Base-by-base conservation (phyloP, 1,140 invertebrate genomes). In the Saccostrea echinata region DNA sequence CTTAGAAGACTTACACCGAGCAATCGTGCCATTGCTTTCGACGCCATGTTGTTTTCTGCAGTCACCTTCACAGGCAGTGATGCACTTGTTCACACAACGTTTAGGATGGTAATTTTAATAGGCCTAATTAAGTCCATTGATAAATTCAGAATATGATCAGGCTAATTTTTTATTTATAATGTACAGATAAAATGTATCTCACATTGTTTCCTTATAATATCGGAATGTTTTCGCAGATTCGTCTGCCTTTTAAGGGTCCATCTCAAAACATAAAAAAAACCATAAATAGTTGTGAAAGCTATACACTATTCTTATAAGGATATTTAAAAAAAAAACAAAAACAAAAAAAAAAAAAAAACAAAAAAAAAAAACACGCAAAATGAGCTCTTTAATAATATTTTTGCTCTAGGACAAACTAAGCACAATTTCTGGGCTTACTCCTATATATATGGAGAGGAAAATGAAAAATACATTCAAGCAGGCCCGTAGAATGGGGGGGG, bases 11-110 rank as follows among this genome's bases (percentile, higher is more conserved):
- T 76, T 76, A 76, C 68, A 3, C 16, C 27, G 51, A 84, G 82
- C 43, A 84, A 24, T 30, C 51, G 43, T 13, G 43, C 51, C 24
- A 84, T 3, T 27, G 51, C 27, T n/a, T 52, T 53, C 16, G 82
- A 53, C 82, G 82, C 82, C 82, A 84, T 84, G 51, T 84, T 84
- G 82, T 84, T 84, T 81, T 55, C 53, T 84, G 68, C 68, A 76
- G 68, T 76, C 43, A 84, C 82, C 51, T 84, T 84, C 82, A 84
- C 68, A 8, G 18, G 24, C 13, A 6, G 68, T 76, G 68, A 76
- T 76, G 68, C 68, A 33, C 68, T 16, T 33, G 21, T 21, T 21
- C 18, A 18, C 2, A 6, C 0, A 61, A 3, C 18, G 55, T 61
- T 61, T n/a, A 8, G 0, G 21, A 61, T 21, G n/a, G 21, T 43